Base-by-base conservation (phyloP, 1,140 invertebrate genomes). In the Drosophila baimaii region DNA sequence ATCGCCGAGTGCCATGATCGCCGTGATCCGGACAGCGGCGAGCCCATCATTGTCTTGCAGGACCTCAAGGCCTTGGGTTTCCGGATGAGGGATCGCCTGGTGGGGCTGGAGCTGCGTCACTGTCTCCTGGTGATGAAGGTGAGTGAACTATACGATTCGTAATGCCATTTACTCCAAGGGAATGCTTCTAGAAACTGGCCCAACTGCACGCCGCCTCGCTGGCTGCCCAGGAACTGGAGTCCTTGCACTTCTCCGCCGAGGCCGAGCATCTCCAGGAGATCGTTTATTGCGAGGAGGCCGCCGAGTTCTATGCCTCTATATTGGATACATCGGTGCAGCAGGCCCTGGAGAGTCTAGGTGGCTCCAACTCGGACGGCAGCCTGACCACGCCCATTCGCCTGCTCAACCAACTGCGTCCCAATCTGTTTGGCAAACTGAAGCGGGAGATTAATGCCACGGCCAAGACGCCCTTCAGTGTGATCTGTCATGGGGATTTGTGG, bases 401-500 rank as follows among this genome's bases (percentile, higher is more conserved):
- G 7, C 79, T 92, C 13, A 75, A 90, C 52, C 52, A 80, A 44
- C 43, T 91, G 5, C 75, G 79, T 15, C 46, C 76, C 0, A 64
- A 77, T 46, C 31, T 92, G 19, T 92, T 85, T 62, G 55, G 35
- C 0, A 78, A 89, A 46, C 81, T 92, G 2, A 78, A 77, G 31
- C 44, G 49, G 0, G 77, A 78, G 37, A 91, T 92, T 12, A 85
- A 70, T 47, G 77, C 70, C 21, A 57, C 74, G 5, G 65, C 76
- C 0, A 41, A 56, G 4, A 75, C 82, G 0, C 71, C 73, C 0
- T 63, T 86, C 5, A 92, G 91, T 57, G 92, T 92, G 8, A 74
- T 93, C 39, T 90, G 89, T 31, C 92, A 93, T 56, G 92, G 92
- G 10, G 92, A 93, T 68, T 41, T 93, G 29, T 93, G 92, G 92